Percentiles rank a stretch among this genome's conserved stretches.
These are phyloP conservation scores for Osmoderma eremita DNA, from an alignment of 2,888 invertebrate genomes.

Conservation along the genomic window DNA sequence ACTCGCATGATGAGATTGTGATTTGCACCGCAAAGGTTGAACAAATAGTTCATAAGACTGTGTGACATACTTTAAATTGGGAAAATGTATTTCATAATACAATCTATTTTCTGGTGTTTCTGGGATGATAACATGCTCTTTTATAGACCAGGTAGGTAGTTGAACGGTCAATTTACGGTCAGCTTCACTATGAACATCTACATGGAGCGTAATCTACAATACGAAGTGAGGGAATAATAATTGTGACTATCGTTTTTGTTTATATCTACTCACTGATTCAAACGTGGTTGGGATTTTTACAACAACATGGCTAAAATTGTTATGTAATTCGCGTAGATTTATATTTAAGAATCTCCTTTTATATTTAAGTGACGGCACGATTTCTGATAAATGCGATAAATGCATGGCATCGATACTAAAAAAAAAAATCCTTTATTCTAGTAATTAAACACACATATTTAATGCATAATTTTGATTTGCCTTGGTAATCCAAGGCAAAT, in stretches of 20 bases:
- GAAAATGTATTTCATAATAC: slow-evolving; percentile 71
- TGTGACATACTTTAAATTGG: slow-evolving; percentile 68
- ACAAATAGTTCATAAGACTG: slow-evolving; percentile 72
- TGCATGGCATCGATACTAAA: slow-evolving; percentile 68
- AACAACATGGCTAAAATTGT: slow-evolving; percentile 75
- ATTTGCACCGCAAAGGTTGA: slow-evolving; percentile 65
- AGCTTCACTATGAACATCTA: slow-evolving; percentile 71
- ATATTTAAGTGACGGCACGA: slow-evolving; percentile 65
- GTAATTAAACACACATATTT: neutral
- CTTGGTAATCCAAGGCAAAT: neutral
- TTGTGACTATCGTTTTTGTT: neutral
- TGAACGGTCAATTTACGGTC: slow-evolving; percentile 54
- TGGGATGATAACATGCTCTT: slow-evolving; percentile 62
- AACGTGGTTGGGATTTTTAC: slow-evolving; percentile 73
- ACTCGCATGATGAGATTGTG: slow-evolving; percentile 68
- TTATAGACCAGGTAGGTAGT: slow-evolving; percentile 56
- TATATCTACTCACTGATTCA: slow-evolving; percentile 66
- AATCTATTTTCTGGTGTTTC: slow-evolving; percentile 70
- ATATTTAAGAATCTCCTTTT: slow-evolving; percentile 67
- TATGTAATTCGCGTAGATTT: slow-evolving; percentile 71
- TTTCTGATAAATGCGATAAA: slow-evolving; percentile 68
- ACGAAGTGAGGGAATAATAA: slow-evolving; percentile 45
- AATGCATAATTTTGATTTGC: no score
- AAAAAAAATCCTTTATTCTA: slow-evolving; percentile 24
- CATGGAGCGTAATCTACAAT: slow-evolving; percentile 70